phyloP scores from a whole-genome alignment of 2,113 vertebrate genomes.

The Puffinus mauretanicus region DNA sequence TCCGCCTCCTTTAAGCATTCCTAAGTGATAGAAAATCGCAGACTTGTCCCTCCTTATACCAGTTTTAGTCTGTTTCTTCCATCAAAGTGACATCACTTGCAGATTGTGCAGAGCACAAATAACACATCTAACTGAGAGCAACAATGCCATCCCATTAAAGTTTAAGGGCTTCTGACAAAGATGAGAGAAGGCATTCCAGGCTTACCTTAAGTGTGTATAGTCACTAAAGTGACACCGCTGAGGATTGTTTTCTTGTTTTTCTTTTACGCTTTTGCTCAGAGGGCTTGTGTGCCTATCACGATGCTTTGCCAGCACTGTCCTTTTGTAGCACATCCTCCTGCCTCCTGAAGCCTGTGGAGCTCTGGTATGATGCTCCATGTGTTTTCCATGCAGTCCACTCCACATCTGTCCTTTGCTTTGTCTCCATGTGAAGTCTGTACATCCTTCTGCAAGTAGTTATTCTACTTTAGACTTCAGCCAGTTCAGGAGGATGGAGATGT shows the following conservation, averaged over 20 bases:
- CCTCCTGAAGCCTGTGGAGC: not conserved
- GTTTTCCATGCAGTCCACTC: not conserved
- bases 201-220: not conserved
- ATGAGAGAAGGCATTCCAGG: not conserved
- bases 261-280: not conserved
- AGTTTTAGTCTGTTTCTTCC: not conserved
- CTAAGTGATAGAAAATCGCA: not conserved
- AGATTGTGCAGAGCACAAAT: not conserved
- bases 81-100: not conserved
- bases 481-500: not conserved
- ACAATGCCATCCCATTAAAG: not conserved
- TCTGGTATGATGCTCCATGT: not conserved
- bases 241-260: not conserved
- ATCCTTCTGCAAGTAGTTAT: not conserved
- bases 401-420: not conserved
- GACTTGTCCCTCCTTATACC: not conserved
- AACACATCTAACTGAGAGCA: not conserved
- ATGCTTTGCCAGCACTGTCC: not conserved
- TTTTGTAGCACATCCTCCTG: not conserved
- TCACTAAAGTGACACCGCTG: not conserved
- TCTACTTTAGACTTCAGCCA: not conserved
- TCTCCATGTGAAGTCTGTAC: not conserved
- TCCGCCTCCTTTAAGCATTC: not conserved
- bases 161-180: not conserved
- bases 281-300: fast-evolving